A percentile compares a stretch with the other conserved stretches of the same genome.
Conservation (phyloP, 2,888 invertebrate genomes). For the Nemurella pictetii region DNA sequence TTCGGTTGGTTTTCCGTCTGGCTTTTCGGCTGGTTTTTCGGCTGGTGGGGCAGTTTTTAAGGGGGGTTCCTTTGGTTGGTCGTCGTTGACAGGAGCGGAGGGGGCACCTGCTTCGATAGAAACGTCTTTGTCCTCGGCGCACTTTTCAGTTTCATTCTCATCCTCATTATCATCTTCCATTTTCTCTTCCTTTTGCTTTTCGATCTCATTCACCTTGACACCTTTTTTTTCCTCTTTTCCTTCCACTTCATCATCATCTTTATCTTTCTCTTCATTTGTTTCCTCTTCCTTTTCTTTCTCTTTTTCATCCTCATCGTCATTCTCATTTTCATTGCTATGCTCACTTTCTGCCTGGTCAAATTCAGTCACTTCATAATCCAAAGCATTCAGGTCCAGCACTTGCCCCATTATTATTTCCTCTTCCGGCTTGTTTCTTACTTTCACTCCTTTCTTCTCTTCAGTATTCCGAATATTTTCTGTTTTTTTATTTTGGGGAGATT, state of each 20-base stretch:
- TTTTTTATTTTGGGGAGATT: background rate
- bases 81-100: background rate
- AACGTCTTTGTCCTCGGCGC: slow-evolving; percentile 12
- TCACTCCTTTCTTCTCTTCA: background rate
- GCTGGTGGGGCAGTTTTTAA: too few species aligned
- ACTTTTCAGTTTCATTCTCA: slow-evolving; percentile 39
- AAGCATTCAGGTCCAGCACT: slow-evolving; percentile 68
- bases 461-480: slow-evolving; percentile 44
- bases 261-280: slow-evolving; percentile 46
- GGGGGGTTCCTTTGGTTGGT: too few species aligned
- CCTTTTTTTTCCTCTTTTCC: too few species aligned
- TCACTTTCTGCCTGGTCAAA: slow-evolving; percentile 54
- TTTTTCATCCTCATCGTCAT: slow-evolving; percentile 40
- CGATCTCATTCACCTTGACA: too few species aligned
- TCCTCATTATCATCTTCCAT: slow-evolving; percentile 47
- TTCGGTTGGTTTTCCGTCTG: too few species aligned
- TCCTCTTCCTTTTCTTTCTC: slow-evolving; percentile 48
- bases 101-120: background rate
- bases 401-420: slow-evolving; percentile 41
- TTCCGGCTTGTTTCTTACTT: background rate
- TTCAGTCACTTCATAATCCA: slow-evolving; percentile 66
- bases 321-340: slow-evolving; percentile 46
- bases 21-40: too few species aligned
- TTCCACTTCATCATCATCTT: too few species aligned
- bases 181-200: slow-evolving; percentile 36